Base-by-base conservation (phyloP, 1,140 invertebrate genomes). In the Limonius californicus region DNA sequence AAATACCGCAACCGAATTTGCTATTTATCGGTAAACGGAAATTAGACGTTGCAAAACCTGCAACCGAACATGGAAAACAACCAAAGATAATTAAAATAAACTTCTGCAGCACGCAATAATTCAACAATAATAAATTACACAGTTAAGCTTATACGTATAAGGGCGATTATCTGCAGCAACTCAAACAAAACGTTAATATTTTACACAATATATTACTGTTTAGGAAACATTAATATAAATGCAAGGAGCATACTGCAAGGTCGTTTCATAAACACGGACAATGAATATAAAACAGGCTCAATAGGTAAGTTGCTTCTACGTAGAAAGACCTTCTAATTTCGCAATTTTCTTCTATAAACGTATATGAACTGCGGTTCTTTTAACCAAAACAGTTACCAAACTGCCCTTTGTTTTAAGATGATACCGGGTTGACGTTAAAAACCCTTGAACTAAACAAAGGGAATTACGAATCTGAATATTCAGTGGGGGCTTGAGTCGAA, bases 211-310 rank as follows among this genome's bases (percentile, higher is more conserved):
- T 39, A 6, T 12, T 39, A 39, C 35, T 6, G 2, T 39, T 39
- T 39, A 39, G 35, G 35, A 39, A 39, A 39, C 35, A 39, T 39
- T 39, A 39, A 39, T 39, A 39, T 39, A 39, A 39, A 39, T 39
- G 35, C 35, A 39, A 39, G 35, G n/a, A 39, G 35, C 11, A 39
- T 12, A 12, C 35, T 39, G 11, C 35, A 39, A 39, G 35, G 35
- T 39, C 35, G 2, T 39, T 39, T 39, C 2, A 12, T 39, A 39
- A 39, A 39, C 11, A 39, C 35, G 2, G n/a, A 39, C 2, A 9
- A 12, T 39, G 35, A 39, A 39, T 39, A 39, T 39, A 39, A 39
- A 39, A 14, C 11, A 39, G 35, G 35, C 35, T 39, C n/a, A 12
- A 12, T 39, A 11, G 35, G n/a, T 39, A 39, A 39, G 35, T 39